Evolutionary conservation across 2,797 vertebrate species (phyloP).

Genomic region (Discoglossus pictus): DNA sequence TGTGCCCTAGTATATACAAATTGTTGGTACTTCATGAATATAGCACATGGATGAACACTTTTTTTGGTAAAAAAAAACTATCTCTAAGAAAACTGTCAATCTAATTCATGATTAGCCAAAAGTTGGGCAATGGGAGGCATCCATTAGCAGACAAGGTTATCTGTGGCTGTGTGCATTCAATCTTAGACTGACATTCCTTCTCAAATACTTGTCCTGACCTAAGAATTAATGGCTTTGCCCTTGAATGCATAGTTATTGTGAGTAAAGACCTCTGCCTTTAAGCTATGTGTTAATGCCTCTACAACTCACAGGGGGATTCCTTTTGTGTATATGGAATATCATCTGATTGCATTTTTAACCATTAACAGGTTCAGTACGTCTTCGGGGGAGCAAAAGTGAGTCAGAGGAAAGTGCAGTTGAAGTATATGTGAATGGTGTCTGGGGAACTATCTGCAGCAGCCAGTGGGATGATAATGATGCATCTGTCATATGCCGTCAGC

Average conservation of each 20-base stretch:
- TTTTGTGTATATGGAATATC: conserved; percentile 17
- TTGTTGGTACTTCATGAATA: no score
- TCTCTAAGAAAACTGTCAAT: no score
- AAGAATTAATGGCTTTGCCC: conserved; percentile 34
- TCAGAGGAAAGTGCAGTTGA: conserved; percentile 83
- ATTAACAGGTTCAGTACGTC: conserved; percentile 77
- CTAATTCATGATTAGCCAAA: no score
- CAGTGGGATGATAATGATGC: conserved; percentile 82
- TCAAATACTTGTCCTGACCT: conserved; percentile 29
- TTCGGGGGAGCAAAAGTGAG: conserved; percentile 79
- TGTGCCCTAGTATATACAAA: no score
- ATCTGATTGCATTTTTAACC: conserved; percentile 45
- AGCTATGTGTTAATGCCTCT: conserved; percentile 23
- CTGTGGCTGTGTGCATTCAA: no score
- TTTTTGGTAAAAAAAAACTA: no score
- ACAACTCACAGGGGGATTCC: conserved; percentile 19
- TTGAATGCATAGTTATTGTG: conserved; percentile 36
- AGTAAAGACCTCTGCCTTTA: conserved; percentile 25
- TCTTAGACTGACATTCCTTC: conserved; percentile 15
- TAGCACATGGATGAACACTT: no score
- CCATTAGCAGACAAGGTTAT: no score
- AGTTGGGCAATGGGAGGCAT: no score
- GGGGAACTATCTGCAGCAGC: conserved; percentile 80
- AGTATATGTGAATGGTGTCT: conserved; percentile 77
- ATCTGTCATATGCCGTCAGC: conserved; percentile 82